These are phyloP conservation scores for Porites rus DNA, from an alignment of 92 coral and sea anemone species.

Conservation along the genomic window DNA sequence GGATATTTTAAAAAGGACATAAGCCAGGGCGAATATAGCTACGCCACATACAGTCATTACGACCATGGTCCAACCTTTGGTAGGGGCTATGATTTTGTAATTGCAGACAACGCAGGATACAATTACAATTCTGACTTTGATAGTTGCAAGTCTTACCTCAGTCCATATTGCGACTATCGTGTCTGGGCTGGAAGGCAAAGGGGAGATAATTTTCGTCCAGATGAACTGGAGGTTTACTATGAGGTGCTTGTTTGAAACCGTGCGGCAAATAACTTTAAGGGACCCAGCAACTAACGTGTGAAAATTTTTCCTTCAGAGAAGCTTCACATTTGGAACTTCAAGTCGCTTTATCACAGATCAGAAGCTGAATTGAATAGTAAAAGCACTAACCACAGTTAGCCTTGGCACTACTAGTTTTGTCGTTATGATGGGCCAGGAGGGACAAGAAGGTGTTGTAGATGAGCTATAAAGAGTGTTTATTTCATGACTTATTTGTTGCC, in stretches of 20 bases:
- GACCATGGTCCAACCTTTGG: slow-evolving; percentile 8
- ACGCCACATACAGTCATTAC: background rate
- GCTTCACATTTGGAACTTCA: too few species aligned
- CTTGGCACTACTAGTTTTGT: too few species aligned
- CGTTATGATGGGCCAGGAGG: too few species aligned
- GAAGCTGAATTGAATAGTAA: too few species aligned
- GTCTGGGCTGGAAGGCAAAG: background rate
- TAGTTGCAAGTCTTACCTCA: background rate
- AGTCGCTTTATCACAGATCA: too few species aligned
- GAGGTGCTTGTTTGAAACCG: background rate
- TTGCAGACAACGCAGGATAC: background rate
- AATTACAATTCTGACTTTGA: background rate
- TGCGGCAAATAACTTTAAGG: too few species aligned
- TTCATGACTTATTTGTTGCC: too few species aligned
- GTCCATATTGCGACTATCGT: background rate
- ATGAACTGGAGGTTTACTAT: background rate
- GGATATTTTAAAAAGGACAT: slow-evolving; percentile 15
- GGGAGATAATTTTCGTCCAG: background rate
- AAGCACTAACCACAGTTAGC: too few species aligned
- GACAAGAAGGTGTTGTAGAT: too few species aligned
- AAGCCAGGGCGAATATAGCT: background rate
- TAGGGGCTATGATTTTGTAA: background rate
- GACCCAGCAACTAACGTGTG: too few species aligned
- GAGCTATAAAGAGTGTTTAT: too few species aligned
- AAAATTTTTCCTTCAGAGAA: too few species aligned